Conservation (phyloP, 2,113 vertebrate genomes). For the Malurus elegans region DNA sequence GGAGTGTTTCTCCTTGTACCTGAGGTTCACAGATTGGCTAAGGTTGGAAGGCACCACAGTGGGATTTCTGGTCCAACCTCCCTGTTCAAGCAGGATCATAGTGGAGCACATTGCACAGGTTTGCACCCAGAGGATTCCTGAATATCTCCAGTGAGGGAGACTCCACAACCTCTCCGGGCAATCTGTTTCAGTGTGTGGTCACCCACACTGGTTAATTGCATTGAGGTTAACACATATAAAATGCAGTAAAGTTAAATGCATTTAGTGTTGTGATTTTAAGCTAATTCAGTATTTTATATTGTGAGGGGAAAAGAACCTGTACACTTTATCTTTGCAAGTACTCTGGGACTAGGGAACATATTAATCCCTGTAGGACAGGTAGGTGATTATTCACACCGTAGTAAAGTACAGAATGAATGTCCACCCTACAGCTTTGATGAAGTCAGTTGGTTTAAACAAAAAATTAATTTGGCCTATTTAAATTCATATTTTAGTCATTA, state of each 20-base stretch:
- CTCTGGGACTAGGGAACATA: rapidly evolving
- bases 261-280: neutral
- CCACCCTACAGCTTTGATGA: neutral
- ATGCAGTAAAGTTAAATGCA: neutral
- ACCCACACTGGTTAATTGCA: neutral
- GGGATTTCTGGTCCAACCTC: neutral
- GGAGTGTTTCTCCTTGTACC: neutral
- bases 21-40: neutral
- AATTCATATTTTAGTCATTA: neutral
- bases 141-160: neutral
- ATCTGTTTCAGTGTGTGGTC: neutral
- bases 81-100: neutral
- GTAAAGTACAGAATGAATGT: neutral
- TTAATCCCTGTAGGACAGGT: neutral
- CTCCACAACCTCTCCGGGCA: neutral
- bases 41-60: neutral
- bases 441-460: neutral
- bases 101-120: neutral
- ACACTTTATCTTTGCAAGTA: neutral
- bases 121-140: neutral
- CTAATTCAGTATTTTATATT: neutral
- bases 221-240: neutral
- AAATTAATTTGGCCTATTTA: neutral
- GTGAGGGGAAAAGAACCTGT: neutral
- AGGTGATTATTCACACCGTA: neutral